Base-by-base conservation (phyloP, 2,888 invertebrate species). In the Calliopum simillimum region DNA sequence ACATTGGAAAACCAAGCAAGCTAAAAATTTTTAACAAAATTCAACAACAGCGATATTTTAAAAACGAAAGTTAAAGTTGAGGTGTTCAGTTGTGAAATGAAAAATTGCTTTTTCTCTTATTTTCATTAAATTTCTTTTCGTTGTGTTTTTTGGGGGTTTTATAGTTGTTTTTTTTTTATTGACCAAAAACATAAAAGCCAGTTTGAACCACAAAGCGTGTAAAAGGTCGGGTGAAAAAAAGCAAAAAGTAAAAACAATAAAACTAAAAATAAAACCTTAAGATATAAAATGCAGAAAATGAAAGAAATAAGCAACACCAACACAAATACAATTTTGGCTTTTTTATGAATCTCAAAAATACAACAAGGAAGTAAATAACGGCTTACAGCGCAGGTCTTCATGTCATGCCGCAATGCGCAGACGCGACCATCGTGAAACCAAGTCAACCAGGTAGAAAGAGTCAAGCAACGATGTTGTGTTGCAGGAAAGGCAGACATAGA, bases 321-420 rank as follows among this genome's bases (percentile, higher is more conserved):
- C 33, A 33, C 33, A 8, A 5, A 33, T 3, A 33, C 33, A 33
- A 0, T 33, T 33, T 33, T n/a, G n/a, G n/a, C n/a, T n/a, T 33
- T 33, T 3, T 33, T 33, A 33, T 33, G 33, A 33, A 33, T 33
- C 33, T 33, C 51, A n/a, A 41, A n/a, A n/a, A n/a, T n/a, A 51
- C 51, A 58, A 72, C 63, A 69, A 72, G 71, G 71, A 72, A 72
- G 71, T 72, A 58, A 69, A 67, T 49, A 58, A 51, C 46, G 56
- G n/a, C 14, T 21, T 59, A 51, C 13, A 53, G 64, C 56, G 23
- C 44, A 58, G 46, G 56, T 53, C 33, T 49, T 25, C 23, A 44
- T 51, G 23, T 67, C 44, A 62, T 47, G 66, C 33, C 12, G 62
- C 62, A 67, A n/a, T 53, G 64, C 63, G 63, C 53, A 41, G 59